Percentiles rank a stretch among this genome's conserved stretches.
Conservation (phyloP, 2,113 vertebrate species). For the Podiceps cristatus region DNA sequence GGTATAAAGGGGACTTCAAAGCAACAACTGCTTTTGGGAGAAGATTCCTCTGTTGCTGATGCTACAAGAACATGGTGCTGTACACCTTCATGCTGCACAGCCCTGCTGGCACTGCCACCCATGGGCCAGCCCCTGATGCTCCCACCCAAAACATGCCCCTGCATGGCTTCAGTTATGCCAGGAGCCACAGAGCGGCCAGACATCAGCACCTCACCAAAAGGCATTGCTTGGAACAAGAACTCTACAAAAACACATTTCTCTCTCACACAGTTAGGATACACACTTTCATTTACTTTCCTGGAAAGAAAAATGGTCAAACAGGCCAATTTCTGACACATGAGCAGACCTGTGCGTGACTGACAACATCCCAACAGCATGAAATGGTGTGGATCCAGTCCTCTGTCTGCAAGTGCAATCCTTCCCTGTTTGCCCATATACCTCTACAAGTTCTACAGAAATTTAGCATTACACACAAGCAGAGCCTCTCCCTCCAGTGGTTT, state of each 20-base stretch:
- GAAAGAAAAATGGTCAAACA: background rate
- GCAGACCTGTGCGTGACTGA: background rate
- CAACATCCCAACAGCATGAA: background rate
- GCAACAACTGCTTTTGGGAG: background rate
- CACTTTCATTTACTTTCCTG: background rate
- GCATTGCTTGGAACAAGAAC: background rate
- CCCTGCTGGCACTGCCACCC: background rate
- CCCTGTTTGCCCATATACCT: background rate
- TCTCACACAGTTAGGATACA: fast-evolving
- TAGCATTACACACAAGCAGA: background rate
- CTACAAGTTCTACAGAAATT: background rate
- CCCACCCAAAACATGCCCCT: background rate
- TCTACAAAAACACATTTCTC: background rate
- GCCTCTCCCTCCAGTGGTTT: background rate
- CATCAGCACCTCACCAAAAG: background rate
- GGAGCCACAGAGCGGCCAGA: background rate
- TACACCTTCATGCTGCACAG: background rate
- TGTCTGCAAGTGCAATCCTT: background rate
- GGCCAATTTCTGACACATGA: background rate
- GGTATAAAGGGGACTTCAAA: background rate
- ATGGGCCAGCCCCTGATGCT: background rate
- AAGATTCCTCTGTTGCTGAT: background rate
- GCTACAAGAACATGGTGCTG: background rate
- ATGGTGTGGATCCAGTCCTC: background rate
- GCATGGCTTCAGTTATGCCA: background rate